These are phyloP conservation scores for Nephotettix cincticeps DNA, from an alignment of 1,140 invertebrate species.

Conservation along the genomic window DNA sequence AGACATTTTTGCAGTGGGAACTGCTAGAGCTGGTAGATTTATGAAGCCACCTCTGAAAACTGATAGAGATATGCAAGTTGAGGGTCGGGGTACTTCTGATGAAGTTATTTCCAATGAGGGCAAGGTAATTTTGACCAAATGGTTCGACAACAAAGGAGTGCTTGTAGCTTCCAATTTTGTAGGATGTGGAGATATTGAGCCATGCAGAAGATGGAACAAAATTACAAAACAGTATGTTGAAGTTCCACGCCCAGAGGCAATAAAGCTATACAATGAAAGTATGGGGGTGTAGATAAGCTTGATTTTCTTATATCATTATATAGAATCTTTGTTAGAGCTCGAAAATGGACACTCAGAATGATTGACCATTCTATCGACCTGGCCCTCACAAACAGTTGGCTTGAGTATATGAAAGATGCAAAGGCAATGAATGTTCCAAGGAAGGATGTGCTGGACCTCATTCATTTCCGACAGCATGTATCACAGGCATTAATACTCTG, in stretches of 20 bases:
- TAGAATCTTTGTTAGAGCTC: slow-evolving; percentile 27
- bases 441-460: slow-evolving; percentile 25
- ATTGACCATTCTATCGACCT: slow-evolving; percentile 32
- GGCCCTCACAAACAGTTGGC: slow-evolving; percentile 28
- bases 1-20: too few relatives aligned
- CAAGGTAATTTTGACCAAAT: slow-evolving; percentile 30
- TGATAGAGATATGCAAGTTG: too few relatives aligned
- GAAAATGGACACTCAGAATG: slow-evolving; percentile 32
- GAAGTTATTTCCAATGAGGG: slow-evolving; percentile 13
- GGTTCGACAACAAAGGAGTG: slow-evolving; percentile 33
- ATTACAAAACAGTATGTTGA: slow-evolving; percentile 42
- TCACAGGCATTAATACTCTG: slow-evolving; percentile 15
- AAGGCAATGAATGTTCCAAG: not conserved
- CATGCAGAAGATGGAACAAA: slow-evolving; percentile 42
- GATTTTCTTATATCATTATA: slow-evolving; percentile 38
- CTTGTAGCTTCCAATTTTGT: slow-evolving; percentile 31
- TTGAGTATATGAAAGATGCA: slow-evolving; percentile 27
- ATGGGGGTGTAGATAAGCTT: slow-evolving; percentile 47
- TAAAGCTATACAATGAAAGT: slow-evolving; percentile 46
- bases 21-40: too few relatives aligned
- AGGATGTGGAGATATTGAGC: slow-evolving; percentile 24
- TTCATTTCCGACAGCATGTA: slow-evolving; percentile 26
- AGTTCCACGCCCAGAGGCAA: slow-evolving; percentile 43
- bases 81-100: too few relatives aligned
- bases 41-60: too few relatives aligned